phyloP scores from a whole-genome alignment of 2,888 invertebrate genomes.

The Andrena minutula region DNA sequence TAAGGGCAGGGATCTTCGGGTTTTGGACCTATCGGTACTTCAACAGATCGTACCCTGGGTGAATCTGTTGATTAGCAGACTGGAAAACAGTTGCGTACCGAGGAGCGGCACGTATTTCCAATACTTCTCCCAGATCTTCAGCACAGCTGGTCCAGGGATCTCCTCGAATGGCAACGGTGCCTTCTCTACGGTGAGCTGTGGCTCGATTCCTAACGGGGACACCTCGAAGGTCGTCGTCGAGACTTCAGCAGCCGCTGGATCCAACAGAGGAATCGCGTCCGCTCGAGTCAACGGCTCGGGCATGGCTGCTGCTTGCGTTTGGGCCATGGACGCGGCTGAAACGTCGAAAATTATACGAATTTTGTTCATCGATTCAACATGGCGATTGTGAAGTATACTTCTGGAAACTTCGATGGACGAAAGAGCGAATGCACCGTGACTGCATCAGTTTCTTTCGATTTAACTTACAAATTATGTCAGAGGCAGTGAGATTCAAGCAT shows the following conservation, averaged over 20 bases:
- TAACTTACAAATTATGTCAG: slow-evolving; percentile 67
- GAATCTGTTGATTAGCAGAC: slow-evolving; percentile 81
- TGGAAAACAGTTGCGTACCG: slow-evolving; percentile 87
- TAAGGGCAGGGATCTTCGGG: slow-evolving; percentile 34
- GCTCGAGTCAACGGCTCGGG: slow-evolving; percentile 40
- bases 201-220: slow-evolving; percentile 19
- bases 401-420: too few species aligned
- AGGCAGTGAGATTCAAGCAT: slow-evolving; percentile 54
- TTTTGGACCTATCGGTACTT: slow-evolving; percentile 58
- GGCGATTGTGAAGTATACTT: too few species aligned
- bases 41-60: slow-evolving; percentile 80
- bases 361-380: neutral
- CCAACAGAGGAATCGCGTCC: slow-evolving; percentile 63
- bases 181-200: slow-evolving; percentile 55
- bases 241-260: slow-evolving; percentile 45
- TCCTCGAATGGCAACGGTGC: slow-evolving; percentile 87
- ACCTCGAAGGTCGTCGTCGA: slow-evolving; percentile 33
- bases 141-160: slow-evolving; percentile 88
- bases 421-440: too few species aligned
- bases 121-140: slow-evolving; percentile 87
- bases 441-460: neutral
- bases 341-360: neutral
- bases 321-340: slow-evolving; percentile 61
- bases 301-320: slow-evolving; percentile 49
- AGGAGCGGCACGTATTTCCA: slow-evolving; percentile 88